Base-by-base conservation (phyloP, 2,113 vertebrate species). In the Lepidothrix coronata region DNA sequence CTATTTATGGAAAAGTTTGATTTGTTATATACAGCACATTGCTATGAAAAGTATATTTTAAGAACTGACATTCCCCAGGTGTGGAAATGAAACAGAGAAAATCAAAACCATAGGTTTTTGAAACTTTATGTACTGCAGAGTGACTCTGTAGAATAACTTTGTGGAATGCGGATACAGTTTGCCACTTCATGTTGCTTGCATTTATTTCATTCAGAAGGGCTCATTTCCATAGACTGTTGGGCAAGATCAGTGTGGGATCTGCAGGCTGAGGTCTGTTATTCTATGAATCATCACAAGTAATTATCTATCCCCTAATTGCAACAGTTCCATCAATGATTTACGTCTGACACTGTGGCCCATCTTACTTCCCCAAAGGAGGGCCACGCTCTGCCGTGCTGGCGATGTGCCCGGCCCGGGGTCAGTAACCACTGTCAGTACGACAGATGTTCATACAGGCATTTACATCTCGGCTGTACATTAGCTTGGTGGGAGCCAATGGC, bases 381-480 rank as follows among this genome's bases (percentile, higher is more conserved):
- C 48, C 61, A 3, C 2, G 0, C 22, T 9, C 23, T 41, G 27
- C 17, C n/a, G 2, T 1, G 23, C 48, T 5, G 1, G n/a, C 0
- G 0, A 9, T 0, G 23, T 18, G 24, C 18, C 70, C 12, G 0
- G 24, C 19, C 21, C 2, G 20, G 8, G 61, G 61, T 62, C 76
- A 35, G 20, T 2, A 3, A 7, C n/a, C 0, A 1, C 31, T 7
- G 52, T 41, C 33, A 8, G 0, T 18, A 5, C 0, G 3, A 23
- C 11, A 70, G 15, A 54, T 61, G 48, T 5, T 20, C 30, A 0
- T 20, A 17, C 1, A 8, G 51, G 16, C 27, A 5, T 3, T 5
- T 23, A 0, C 2, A 21, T 2, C 75, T 14, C 41, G 48, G 22
- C 82, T 67, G 33, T 21, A 8, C 48, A 0, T 20, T 0, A 11